These are phyloP conservation scores for Epirrhoe tristata DNA, from an alignment of 2,888 invertebrate genomes.

Conservation along the genomic window DNA sequence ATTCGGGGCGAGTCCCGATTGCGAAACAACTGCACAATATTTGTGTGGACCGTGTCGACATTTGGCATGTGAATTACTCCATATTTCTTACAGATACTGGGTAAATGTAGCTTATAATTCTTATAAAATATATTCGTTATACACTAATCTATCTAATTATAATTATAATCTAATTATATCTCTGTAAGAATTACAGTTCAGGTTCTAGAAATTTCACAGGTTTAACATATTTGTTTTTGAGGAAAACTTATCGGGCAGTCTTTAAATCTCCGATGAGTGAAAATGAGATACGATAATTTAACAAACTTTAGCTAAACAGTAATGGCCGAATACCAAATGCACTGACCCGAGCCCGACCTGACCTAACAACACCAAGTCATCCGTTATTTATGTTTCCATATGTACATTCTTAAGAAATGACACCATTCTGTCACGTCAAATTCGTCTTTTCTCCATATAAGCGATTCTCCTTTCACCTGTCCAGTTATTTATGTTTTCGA, in stretches of 20 bases:
- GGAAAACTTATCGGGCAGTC: not conserved
- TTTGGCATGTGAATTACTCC: slow-evolving; percentile 15
- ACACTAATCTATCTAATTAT: too few species aligned
- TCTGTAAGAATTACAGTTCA: not conserved
- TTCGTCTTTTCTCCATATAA: slow-evolving; percentile 7
- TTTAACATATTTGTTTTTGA: not conserved
- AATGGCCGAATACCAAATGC: slow-evolving; percentile 23
- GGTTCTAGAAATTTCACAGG: not conserved
- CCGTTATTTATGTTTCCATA: slow-evolving; percentile 19
- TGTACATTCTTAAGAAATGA: slow-evolving; percentile 3
- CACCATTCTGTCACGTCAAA: slow-evolving; percentile 20
- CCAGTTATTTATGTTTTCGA: slow-evolving; percentile 26
- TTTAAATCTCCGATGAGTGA: not conserved
- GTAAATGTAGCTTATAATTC: not conserved
- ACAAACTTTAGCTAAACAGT: not conserved
- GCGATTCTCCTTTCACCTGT: slow-evolving; percentile 16
- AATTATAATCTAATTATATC: not conserved
- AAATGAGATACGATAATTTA: not conserved
- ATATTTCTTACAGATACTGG: slow-evolving; percentile 11
- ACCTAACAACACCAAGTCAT: slow-evolving; percentile 9
- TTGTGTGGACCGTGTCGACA: slow-evolving; percentile 18
- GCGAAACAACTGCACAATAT: slow-evolving; percentile 22
- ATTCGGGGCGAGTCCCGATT: slow-evolving; percentile 26
- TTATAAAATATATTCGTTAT: not conserved
- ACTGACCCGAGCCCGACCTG: not conserved